Base-by-base conservation (phyloP, 2,113 vertebrate species). In the Tringa solitaria region DNA sequence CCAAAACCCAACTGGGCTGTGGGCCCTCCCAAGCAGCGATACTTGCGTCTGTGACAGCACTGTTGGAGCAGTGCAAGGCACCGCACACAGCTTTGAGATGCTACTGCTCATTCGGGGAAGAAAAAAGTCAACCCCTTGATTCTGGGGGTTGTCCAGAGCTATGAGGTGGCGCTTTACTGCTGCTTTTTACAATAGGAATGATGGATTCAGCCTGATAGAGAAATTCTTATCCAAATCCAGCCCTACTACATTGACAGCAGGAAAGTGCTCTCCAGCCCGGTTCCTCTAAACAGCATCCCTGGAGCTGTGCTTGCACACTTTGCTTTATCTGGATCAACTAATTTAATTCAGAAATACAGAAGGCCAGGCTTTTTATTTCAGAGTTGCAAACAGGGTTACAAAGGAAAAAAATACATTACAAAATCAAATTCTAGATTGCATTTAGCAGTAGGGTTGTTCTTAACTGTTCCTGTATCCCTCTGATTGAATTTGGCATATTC, bases 281-380 rank as follows among this genome's bases (percentile, higher is more conserved):
- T 86, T 85, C 27, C 50, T 73, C 30, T 56, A 12, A 81, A 26
- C 10, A 39, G 0, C 12, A 3, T 75, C 43, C 75, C 67, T 68
- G 30, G 48, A 75, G 30, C 46, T 87, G 46, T 63, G 17, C 73
- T 51, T 51, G 33, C 19, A 46, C 27, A 4, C 33, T 84, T 82
- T 45, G 59, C 60, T 90, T 91, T 89, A 32, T 95, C 45, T 87
- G 53, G 18, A 76, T 78, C 27, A 53, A 13, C 48, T 81, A 32
- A 69, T 84, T 84, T 72, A 54, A 61, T 93, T 89, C 84, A 89
- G 81, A 87, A 72, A 60, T 84, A 37, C 7, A 27, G 65, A 48
- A 61, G 24, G 43, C 39, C 35, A 84, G 53, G 56, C 87, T 95
- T 96, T 96, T 96, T 94, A 94, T 96, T 96, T 87, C 45, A 50